Conservation (phyloP, 1,140 invertebrate species). For the Neoseiulus cucumeris region DNA sequence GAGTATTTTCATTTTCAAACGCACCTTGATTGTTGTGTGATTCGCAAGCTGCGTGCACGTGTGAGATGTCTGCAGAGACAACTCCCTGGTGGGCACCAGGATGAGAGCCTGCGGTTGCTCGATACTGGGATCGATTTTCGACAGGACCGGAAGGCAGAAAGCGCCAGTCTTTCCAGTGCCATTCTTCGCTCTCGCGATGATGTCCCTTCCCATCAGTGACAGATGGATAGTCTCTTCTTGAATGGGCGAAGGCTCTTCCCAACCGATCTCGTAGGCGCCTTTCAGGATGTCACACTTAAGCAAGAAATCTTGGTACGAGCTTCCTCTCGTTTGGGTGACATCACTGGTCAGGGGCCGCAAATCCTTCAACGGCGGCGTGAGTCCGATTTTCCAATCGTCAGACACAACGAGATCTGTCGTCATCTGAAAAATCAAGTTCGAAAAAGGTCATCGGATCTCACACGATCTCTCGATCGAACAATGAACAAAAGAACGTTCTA, state of each 20-base stretch:
- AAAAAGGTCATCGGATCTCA: no score
- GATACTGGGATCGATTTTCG: constrained; percentile 72
- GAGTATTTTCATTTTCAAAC: constrained; percentile 99
- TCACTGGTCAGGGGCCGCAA: constrained; percentile 86
- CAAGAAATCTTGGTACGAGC: constrained; percentile 99
- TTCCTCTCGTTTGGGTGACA: constrained; percentile 96
- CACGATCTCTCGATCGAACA: no score
- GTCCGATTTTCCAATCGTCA: no score
- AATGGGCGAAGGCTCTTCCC: constrained; percentile 98
- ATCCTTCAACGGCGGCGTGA: constrained; percentile 90
- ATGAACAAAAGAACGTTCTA: no score
- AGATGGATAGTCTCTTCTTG: constrained; percentile 98
- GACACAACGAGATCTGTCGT: neutral
- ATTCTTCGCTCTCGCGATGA: constrained; percentile 95
- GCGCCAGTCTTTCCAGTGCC: constrained; percentile 99
- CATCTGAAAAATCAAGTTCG: neutral
- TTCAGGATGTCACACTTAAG: constrained; percentile 88
- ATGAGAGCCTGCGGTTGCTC: constrained; percentile 88
- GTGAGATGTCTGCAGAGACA: constrained; percentile 97
- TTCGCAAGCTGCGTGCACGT: constrained; percentile 97
- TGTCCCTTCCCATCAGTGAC: constrained; percentile 87
- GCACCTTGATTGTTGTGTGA: constrained; percentile 81
- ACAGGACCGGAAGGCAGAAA: constrained; percentile 92
- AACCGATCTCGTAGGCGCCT: constrained; percentile 99
- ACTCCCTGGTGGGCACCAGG: constrained; percentile 94